Evolutionary conservation across 2,113 vertebrate species (phyloP), one percentile per base, ranked within the genome.

Genomic region (Rhea pennata): DNA sequence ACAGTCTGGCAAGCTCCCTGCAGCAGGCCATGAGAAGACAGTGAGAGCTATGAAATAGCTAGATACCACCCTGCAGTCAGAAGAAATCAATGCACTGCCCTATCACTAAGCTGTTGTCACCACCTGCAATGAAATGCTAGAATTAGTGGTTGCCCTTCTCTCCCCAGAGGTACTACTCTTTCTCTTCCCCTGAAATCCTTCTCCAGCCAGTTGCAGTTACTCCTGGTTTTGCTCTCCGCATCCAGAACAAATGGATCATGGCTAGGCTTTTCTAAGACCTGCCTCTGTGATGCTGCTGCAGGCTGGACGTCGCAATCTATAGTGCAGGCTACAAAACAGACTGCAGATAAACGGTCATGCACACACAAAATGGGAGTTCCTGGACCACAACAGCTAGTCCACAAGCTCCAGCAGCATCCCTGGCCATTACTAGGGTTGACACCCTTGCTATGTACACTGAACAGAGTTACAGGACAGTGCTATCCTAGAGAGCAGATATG

Each of bases 201-300:
- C 69, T 84, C 44, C 44, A 5, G 29, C 39, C 0, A 0, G 7
- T 6, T 59, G 50, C 27, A 24, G 29, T 6, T 14, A 2, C 50
- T 36, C 42, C 39, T 27, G 31, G 22, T 39, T 79, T 53, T 31
- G 24, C 39, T 42, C 31, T 26, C 27, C 40, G 56, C 71, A 82
- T 48, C 48, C 70, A 29, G 26, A 50, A 58, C 5, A 46, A 9
- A 26, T 5, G 50, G 29, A 39, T 12, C 46, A 77, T 3, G 44
- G 44, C 23, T 24, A 24, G 26, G 7, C 56, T 73, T 66, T 66
- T 26, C 3, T 0, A 48, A 53, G 71, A 16, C 29, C 70, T 75
- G 24, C 29, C 73, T 73, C 69, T 1, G 0, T 27, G 23, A 27
- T 65, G 36, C 21, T 72, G 33, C 27, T 48, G 71, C 62, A 46